These are phyloP conservation scores for Hoplostethus mediterraneus DNA, from an alignment of 2,797 vertebrate species.

Conservation along the genomic window DNA sequence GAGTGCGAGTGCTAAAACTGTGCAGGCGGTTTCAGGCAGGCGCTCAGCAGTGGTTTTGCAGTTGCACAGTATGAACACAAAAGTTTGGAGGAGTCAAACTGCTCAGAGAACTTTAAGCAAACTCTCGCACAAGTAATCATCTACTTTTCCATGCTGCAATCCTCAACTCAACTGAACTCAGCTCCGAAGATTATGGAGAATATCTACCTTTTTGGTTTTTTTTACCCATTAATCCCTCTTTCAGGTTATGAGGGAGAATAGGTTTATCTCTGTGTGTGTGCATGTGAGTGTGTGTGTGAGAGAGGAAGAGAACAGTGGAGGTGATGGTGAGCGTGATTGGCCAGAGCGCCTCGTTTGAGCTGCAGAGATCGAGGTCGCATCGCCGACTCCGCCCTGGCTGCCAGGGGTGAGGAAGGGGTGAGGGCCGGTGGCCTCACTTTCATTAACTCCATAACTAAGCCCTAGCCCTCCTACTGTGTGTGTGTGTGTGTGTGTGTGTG, in stretches of 20 bases:
- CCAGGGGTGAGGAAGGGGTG: slow-evolving; percentile 13
- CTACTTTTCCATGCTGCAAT: slow-evolving; percentile 36
- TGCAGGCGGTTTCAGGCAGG: slow-evolving; percentile 40
- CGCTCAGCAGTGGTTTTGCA: slow-evolving; percentile 24
- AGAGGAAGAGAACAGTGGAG: slow-evolving; percentile 21
- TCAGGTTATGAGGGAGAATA: slow-evolving; percentile 61
- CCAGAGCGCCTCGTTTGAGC: slow-evolving; percentile 35
- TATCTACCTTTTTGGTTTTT: slow-evolving; percentile 57
- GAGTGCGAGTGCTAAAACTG: slow-evolving; percentile 57
- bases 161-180: slow-evolving; percentile 61
- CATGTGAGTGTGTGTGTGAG: slow-evolving; percentile 1
- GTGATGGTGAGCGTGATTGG: slow-evolving; percentile 41
- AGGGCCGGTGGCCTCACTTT: slow-evolving; percentile 56
- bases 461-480: slow-evolving; percentile 7
- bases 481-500: slow-evolving; percentile 4
- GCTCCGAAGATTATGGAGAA: slow-evolving; percentile 68
- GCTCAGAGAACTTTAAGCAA: slow-evolving; percentile 38
- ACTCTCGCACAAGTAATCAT: slow-evolving; percentile 25
- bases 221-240: slow-evolving; percentile 65
- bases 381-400: slow-evolving; percentile 30
- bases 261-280: slow-evolving; percentile 52
- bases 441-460: slow-evolving; percentile 55
- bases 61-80: background rate
- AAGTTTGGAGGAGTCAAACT: slow-evolving; percentile 28
- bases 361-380: slow-evolving; percentile 58